Percentiles rank a stretch among this genome's conserved stretches.
Conservation (phyloP, 35 echinoderm and acorn worm species). For the Heliocidaris tuberculata region DNA sequence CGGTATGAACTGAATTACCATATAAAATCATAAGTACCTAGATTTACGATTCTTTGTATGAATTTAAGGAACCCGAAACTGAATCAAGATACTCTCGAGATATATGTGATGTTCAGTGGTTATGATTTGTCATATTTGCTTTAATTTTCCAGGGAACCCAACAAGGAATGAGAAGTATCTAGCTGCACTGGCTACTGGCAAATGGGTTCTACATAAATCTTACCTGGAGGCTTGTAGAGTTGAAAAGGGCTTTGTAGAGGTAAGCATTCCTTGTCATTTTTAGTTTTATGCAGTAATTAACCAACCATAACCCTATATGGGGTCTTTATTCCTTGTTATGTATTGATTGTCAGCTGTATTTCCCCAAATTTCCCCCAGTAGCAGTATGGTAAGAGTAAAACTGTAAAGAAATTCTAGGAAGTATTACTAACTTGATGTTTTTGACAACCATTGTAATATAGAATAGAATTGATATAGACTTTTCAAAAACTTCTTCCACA, state of each 20-base stretch:
- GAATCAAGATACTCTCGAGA: too few species aligned
- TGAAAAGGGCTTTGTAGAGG: conserved; percentile 73
- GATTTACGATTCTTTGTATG: too few species aligned
- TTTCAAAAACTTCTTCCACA: background rate
- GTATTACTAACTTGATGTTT: too few species aligned
- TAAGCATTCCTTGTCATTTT: conserved; percentile 8
- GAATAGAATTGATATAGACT: too few species aligned
- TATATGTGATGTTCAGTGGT: too few species aligned
- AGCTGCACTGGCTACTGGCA: conserved; percentile 80
- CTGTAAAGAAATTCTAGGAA: background rate
- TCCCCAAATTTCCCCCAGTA: background rate
- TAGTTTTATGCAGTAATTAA: background rate
- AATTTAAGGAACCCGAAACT: too few species aligned
- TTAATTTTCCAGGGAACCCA: conserved; percentile 66
- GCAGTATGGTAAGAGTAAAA: too few species aligned
- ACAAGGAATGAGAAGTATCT: conserved; percentile 97
- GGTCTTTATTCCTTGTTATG: background rate
- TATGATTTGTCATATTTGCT: background rate
- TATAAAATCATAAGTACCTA: too few species aligned
- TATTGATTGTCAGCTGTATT: background rate
- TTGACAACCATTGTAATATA: too few species aligned
- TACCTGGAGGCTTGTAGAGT: conserved; percentile 87
- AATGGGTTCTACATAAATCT: conserved; percentile 93
- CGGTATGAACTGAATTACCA: too few species aligned
- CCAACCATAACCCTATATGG: background rate